phyloP scores from a whole-genome alignment of 1,140 invertebrate genomes.

The Thaumetopoea pityocampa region DNA sequence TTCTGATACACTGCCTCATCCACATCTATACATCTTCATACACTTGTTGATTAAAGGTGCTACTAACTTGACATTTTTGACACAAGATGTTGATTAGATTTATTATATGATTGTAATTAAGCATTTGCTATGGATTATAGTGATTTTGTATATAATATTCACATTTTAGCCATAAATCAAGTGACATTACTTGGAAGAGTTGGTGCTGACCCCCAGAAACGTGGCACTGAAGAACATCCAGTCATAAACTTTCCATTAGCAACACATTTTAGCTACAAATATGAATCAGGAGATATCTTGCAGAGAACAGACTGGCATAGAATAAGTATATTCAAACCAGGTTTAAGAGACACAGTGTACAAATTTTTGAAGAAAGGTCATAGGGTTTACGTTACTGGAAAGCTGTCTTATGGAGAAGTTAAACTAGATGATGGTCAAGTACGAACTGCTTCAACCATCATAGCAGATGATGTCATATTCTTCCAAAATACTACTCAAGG shows the following conservation, averaged over 20 bases:
- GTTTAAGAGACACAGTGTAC: conserved; percentile 85
- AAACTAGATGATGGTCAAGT: conserved; percentile 85
- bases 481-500: conserved; percentile 72
- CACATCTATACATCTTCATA: no score
- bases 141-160: not conserved
- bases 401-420: conserved; percentile 90
- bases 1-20: no score
- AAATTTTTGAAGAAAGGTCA: conserved; percentile 91
- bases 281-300: conserved; percentile 84
- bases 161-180: conserved; percentile 88
- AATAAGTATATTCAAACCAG: conserved; percentile 91
- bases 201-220: conserved; percentile 89
- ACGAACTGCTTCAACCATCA: conserved; percentile 84
- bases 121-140: no score
- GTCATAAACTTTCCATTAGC: conserved; percentile 93
- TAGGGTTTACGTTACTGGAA: conserved; percentile 88
- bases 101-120: no score
- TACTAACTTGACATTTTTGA: no score
- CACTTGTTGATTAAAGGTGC: no score
- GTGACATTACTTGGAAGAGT: conserved; percentile 91
- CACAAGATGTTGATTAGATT: no score
- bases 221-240: conserved; percentile 88
- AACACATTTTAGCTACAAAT: conserved; percentile 90
- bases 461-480: conserved; percentile 92
- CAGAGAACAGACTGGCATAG: conserved; percentile 95